Conservation (phyloP, 2,888 invertebrate species). For the Galeruca laticollis region DNA sequence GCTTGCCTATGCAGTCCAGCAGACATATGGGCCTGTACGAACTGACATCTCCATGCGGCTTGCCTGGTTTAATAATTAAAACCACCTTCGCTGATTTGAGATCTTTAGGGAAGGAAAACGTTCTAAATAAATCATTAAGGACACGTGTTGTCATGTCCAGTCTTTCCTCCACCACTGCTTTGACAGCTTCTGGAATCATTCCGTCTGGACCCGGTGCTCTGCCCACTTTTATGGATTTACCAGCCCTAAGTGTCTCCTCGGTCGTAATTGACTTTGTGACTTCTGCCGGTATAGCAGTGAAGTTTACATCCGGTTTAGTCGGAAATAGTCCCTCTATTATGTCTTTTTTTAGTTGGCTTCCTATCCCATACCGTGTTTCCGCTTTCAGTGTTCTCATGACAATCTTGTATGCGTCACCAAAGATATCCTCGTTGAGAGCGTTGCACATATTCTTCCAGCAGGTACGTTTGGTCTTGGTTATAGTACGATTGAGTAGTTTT, state of each 20-base stretch:
- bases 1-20: constrained; percentile 23
- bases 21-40: constrained; percentile 33
- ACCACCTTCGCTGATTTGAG: constrained; percentile 33
- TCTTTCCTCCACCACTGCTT: too few relatives aligned
- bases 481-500: background rate
- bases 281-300: too few relatives aligned
- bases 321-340: background rate
- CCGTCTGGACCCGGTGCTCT: too few relatives aligned
- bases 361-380: constrained; percentile 6
- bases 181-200: too few relatives aligned
- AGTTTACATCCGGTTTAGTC: too few relatives aligned
- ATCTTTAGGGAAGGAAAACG: constrained; percentile 7
- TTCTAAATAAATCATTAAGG: background rate
- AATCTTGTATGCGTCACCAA: constrained; percentile 34
- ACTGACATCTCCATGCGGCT: background rate
- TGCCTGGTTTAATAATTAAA: constrained; percentile 23
- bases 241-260: too few relatives aligned
- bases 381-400: constrained; percentile 5
- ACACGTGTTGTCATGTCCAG: too few relatives aligned
- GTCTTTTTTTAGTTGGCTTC: background rate
- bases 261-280: too few relatives aligned
- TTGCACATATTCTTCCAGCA: constrained; percentile 25
- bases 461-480: background rate
- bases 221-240: too few relatives aligned
- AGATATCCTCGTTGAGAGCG: constrained; percentile 28